These are phyloP conservation scores for Apeira syringaria DNA, from an alignment of 2,888 invertebrate species.

Conservation along the genomic window DNA sequence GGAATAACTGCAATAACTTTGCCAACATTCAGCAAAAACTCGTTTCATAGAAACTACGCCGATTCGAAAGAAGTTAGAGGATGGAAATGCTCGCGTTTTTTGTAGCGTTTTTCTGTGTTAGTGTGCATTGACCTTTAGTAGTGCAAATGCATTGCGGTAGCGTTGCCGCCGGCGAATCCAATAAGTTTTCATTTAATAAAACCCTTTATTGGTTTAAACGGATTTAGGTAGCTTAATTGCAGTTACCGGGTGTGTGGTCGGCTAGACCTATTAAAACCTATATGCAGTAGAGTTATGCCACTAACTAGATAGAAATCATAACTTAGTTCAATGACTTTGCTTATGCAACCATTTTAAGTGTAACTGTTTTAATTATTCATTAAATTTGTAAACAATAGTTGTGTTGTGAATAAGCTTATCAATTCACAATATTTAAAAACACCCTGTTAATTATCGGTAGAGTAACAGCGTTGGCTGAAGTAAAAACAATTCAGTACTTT, in stretches of 20 bases:
- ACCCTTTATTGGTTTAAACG: constrained; percentile 79
- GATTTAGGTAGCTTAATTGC: constrained; percentile 62
- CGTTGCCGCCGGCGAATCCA: constrained; percentile 63
- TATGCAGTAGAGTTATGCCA: constrained; percentile 8
- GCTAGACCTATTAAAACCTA: constrained; percentile 12
- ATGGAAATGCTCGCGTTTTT: constrained; percentile 7
- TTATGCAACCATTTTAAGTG: too few relatives aligned
- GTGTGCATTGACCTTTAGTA: constrained; percentile 42
- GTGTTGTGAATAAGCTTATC: too few relatives aligned
- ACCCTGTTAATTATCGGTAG: too few relatives aligned
- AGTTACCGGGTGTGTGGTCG: constrained; percentile 37
- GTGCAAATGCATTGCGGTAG: constrained; percentile 59
- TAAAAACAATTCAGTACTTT: too few relatives aligned
- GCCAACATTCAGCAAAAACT: constrained; percentile 5
- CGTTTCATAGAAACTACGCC: constrained; percentile 6
- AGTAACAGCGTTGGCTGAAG: too few relatives aligned
- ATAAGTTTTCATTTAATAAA: constrained; percentile 79
- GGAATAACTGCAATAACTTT: constrained; percentile 11
- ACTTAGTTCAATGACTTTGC: too few relatives aligned
- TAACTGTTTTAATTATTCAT: too few relatives aligned
- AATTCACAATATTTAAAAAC: too few relatives aligned
- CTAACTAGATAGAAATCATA: too few relatives aligned
- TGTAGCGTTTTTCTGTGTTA: constrained; percentile 30
- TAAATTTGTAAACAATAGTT: too few relatives aligned
- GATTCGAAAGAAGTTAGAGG: constrained; percentile 7